Percentiles rank a stretch among this genome's conserved stretches.
Evolutionary conservation across 2,888 invertebrate species (phyloP).

Genomic region (Argyra leucocephala): DNA sequence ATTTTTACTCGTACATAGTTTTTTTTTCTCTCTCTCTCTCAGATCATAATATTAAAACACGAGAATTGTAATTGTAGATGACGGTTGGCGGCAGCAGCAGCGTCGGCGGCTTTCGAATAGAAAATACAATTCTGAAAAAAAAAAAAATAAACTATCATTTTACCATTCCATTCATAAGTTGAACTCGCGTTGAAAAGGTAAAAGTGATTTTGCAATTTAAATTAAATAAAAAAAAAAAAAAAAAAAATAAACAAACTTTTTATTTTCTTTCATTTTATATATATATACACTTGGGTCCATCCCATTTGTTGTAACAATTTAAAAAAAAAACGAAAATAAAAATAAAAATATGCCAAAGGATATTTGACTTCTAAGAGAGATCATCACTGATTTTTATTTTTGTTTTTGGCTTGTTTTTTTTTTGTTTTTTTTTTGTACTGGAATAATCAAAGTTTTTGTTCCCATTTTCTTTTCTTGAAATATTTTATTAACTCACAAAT

Average conservation of each 20-base stretch:
- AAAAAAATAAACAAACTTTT: not conserved
- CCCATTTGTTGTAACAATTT: not conserved
- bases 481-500: not conserved
- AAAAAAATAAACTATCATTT: too few species aligned
- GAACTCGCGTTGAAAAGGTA: not conserved
- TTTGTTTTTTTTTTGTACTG: not conserved
- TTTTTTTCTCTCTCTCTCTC: too few species aligned
- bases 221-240: not conserved
- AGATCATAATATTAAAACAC: too few species aligned
- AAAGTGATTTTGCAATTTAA: conserved; percentile 4
- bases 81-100: too few species aligned
- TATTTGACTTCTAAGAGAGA: conserved; percentile 6
- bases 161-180: not conserved
- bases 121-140: too few species aligned
- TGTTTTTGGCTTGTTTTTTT: not conserved
- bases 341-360: not conserved
- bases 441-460: not conserved
- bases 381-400: not conserved
- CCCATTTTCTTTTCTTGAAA: not conserved
- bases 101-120: too few species aligned
- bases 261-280: not conserved
- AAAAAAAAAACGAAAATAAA: not conserved
- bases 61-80: too few species aligned
- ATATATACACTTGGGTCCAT: not conserved
- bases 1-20: too few species aligned